Conservation (phyloP, 2,888 invertebrate species). For the Acleris sparsana region DNA sequence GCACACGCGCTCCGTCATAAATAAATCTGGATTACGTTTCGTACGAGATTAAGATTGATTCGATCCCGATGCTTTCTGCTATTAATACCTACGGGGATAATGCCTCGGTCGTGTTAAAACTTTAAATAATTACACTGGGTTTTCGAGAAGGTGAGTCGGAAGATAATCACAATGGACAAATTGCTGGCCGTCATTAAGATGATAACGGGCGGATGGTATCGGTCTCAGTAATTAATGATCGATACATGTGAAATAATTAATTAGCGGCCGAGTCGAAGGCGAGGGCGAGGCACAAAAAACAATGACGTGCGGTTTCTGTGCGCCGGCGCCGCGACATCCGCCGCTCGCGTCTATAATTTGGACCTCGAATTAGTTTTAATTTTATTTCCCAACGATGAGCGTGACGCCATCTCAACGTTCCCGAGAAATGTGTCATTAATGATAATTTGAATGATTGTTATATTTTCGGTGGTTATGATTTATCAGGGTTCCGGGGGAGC, state of each 20-base stretch:
- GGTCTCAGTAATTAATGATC: slow-evolving; percentile 79
- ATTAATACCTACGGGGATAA: slow-evolving; percentile 76
- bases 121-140: slow-evolving; percentile 74
- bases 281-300: slow-evolving; percentile 78
- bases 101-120: slow-evolving; percentile 75
- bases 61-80: slow-evolving; percentile 80
- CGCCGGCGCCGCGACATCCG: slow-evolving; percentile 80
- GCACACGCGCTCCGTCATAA: slow-evolving; percentile 82
- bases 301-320: slow-evolving; percentile 81
- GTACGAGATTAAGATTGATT: slow-evolving; percentile 84
- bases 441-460: slow-evolving; percentile 75
- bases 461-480: slow-evolving; percentile 59
- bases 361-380: slow-evolving; percentile 82
- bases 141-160: slow-evolving; percentile 73
- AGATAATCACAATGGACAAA: slow-evolving; percentile 81
- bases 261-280: slow-evolving; percentile 72
- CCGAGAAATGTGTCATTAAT: slow-evolving; percentile 79
- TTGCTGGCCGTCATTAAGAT: slow-evolving; percentile 77
- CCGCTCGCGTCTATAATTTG: slow-evolving; percentile 78
- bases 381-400: slow-evolving; percentile 74
- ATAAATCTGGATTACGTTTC: slow-evolving; percentile 84
- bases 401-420: slow-evolving; percentile 74
- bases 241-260: slow-evolving; percentile 83
- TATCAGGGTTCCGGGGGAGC: slow-evolving; percentile 26
- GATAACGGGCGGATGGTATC: slow-evolving; percentile 73